Percentiles rank a stretch among this genome's conserved stretches.
Evolutionary conservation across 2,888 invertebrate genomes (phyloP).

Genomic region (Catocala nupta): DNA sequence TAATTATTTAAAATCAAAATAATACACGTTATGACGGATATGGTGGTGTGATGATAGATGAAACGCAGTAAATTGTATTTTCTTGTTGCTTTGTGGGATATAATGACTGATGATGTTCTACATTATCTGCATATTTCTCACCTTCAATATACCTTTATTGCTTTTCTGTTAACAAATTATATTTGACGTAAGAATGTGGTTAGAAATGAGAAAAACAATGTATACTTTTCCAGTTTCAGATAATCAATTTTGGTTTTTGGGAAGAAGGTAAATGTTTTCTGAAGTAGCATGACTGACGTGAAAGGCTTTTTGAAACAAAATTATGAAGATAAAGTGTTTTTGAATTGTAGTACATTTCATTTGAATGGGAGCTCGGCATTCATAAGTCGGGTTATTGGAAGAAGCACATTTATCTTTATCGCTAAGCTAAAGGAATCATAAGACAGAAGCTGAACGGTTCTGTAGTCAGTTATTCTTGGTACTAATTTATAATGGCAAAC

Average conservation of each 20-base stretch:
- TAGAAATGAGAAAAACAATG: conserved; percentile 23
- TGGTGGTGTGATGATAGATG: too few relatives aligned
- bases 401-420: too few relatives aligned
- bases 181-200: conserved; percentile 38
- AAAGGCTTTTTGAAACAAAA: not conserved
- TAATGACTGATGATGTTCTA: conserved; percentile 51
- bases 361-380: too few relatives aligned
- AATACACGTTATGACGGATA: too few relatives aligned
- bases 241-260: conserved; percentile 21
- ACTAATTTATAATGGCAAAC: too few relatives aligned
- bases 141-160: conserved; percentile 55
- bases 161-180: conserved; percentile 46
- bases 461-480: too few relatives aligned
- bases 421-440: too few relatives aligned
- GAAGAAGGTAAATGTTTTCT: not conserved
- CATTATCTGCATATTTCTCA: conserved; percentile 46
- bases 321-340: not conserved
- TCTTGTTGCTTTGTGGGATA: conserved; percentile 48
- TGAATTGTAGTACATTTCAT: not conserved
- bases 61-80: conserved; percentile 54
- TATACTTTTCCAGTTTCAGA: conserved; percentile 25
- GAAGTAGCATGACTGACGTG: not conserved
- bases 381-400: too few relatives aligned
- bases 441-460: too few relatives aligned
- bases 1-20: too few relatives aligned